These are phyloP conservation scores for Spodoptera litura DNA, from an alignment of 1,140 invertebrate species.

Conservation along the genomic window DNA sequence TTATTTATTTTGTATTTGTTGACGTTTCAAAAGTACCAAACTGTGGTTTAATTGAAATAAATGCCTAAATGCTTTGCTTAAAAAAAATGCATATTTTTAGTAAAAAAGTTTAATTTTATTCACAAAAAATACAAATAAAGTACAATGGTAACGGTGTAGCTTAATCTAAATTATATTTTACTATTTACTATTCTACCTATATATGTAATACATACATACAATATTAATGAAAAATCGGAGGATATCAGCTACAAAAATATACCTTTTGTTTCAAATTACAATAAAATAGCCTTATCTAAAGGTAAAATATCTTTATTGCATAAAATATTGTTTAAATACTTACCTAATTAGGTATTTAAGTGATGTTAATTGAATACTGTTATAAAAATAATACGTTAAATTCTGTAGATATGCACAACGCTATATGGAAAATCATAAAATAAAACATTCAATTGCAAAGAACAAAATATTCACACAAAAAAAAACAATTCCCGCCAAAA, in stretches of 20 bases:
- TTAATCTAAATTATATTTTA: constrained; percentile 5
- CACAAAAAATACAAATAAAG: constrained; percentile 30
- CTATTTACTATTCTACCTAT: neutral
- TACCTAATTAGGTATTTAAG: no score
- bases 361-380: no score
- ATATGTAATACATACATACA: neutral
- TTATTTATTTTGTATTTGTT: no score
- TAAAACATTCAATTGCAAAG: no score
- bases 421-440: no score
- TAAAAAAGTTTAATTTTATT: constrained; percentile 21
- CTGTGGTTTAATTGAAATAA: no score
- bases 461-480: no score
- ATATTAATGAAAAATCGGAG: neutral
- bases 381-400: no score
- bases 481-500: constrained; percentile 24
- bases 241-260: neutral
- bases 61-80: no score
- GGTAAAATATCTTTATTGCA: no score
- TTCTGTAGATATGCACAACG: no score
- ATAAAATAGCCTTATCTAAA: neutral
- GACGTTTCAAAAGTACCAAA: no score
- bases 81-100: neutral
- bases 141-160: constrained; percentile 13
- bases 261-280: neutral
- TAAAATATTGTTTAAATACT: neutral